phyloP scores from a whole-genome alignment of 2,113 vertebrate genomes.

The Nesoenas mayeri region DNA sequence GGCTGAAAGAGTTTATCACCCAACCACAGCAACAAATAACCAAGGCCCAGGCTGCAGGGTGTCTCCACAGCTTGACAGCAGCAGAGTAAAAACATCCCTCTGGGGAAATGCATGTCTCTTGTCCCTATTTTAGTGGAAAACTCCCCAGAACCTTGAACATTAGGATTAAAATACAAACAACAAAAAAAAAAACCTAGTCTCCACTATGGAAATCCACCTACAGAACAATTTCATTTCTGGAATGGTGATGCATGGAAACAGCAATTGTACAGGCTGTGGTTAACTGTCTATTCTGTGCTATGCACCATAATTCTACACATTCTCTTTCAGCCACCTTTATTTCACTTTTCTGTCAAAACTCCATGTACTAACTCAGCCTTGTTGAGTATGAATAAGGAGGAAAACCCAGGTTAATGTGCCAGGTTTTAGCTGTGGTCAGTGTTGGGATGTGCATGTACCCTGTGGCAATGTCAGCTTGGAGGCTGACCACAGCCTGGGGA shows the following conservation, averaged over 20 bases:
- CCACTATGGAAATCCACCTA: neutral
- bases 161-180: neutral
- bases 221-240: neutral
- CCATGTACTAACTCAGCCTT: neutral
- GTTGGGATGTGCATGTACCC: rapidly evolving
- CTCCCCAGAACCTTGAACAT: neutral
- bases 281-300: neutral
- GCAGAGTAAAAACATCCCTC: rapidly evolving
- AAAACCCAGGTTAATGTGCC: neutral
- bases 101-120: neutral
- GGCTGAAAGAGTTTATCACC: neutral
- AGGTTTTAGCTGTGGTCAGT: neutral
- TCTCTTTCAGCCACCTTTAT: neutral
- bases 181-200: neutral
- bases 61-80: neutral
- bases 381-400: neutral
- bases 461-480: neutral
- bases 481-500: neutral
- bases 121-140: neutral
- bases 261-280: neutral
- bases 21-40: neutral
- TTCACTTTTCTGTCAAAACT: neutral
- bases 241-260: neutral
- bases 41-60: neutral
- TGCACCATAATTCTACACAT: neutral